A percentile compares a stretch with the other conserved stretches of the same genome.
phyloP scores from a whole-genome alignment of 2,113 vertebrate genomes.

The Pitta sordida region DNA sequence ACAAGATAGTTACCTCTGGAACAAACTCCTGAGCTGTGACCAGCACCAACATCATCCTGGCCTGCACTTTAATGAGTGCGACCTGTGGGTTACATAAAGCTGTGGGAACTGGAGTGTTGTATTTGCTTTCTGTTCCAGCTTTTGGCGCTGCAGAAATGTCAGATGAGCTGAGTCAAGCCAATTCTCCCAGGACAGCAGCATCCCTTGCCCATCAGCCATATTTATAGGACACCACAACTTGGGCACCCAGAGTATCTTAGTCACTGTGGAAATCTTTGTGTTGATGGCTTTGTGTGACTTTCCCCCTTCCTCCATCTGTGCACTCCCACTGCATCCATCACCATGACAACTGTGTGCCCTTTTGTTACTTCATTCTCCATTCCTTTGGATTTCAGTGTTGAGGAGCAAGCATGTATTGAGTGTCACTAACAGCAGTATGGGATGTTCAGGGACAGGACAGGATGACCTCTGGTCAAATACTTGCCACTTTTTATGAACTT shows the following conservation, averaged over 20 bases:
- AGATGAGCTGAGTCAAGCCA: not conserved
- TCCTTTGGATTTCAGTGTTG: not conserved
- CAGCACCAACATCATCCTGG: not conserved
- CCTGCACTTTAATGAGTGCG: not conserved
- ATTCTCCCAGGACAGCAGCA: not conserved
- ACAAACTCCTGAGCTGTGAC: not conserved
- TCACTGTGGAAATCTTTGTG: not conserved
- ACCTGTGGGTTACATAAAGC: not conserved
- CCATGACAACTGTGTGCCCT: conserved; percentile 8
- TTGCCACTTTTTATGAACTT: not conserved
- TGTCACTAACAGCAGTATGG: not conserved
- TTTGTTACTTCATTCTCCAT: not conserved
- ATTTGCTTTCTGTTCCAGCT: not conserved
- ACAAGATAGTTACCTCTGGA: not conserved
- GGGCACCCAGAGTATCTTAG: not conserved
- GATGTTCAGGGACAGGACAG: not conserved
- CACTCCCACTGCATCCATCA: not conserved
- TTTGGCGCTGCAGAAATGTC: not conserved
- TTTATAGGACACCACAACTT: not conserved
- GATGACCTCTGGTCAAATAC: not conserved
- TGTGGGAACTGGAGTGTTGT: not conserved
- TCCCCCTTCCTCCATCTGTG: not conserved
- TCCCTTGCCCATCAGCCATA: not conserved
- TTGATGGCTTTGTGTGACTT: not conserved
- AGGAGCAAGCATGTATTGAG: not conserved